Base-by-base conservation (phyloP, 2,113 vertebrate genomes). In the Candoia aspera region DNA sequence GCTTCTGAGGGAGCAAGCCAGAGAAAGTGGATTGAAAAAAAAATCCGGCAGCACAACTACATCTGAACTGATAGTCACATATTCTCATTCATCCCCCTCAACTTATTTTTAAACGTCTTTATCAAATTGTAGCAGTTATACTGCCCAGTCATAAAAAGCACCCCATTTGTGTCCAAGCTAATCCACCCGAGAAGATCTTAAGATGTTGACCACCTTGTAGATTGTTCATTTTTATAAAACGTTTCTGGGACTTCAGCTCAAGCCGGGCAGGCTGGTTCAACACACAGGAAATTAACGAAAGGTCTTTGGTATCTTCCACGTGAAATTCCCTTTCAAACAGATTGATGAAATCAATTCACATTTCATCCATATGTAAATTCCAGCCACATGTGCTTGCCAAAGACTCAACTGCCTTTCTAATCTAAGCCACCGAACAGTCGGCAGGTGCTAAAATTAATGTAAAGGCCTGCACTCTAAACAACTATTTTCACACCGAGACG, bases 1-100 rank as follows among this genome's bases (percentile, higher is more conserved):
- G 94, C 95, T 97, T 99, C 99, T 99, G 91, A 59, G 93, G 87
- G 1, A 53, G 62, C 91, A 23, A 95, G 90, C 23, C 96, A 95
- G 91, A 60, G 6, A 57, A 93, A 62, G 92, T 2, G 6, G 0
- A 42, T 26, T 57, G 0, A 87, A 4, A 17, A 0, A 0, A 0
- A 92, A 19, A 86, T 3, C 0, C 8, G 87, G 13, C 24, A 53
- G 24, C 1, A 0, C 1, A 85, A 13, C 23, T 26, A 53, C 6
- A 86, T 2, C 17, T 89, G 8, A 17, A 73, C 90, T 93, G 2
- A 4, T 49, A 93, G 1, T 37, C 85, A 26, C 68, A 19, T 21
- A 42, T 29, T 23, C 94, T n/a, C n/a, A 91, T 60, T 60, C 23
- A 42, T 49, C 86, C 12, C 6, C n/a, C 86, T 58, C 8, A 21